Evolutionary conservation across 1,140 invertebrate genomes (phyloP), one percentile per base, ranked within the genome.

Genomic region (Episyrphus balteatus): DNA sequence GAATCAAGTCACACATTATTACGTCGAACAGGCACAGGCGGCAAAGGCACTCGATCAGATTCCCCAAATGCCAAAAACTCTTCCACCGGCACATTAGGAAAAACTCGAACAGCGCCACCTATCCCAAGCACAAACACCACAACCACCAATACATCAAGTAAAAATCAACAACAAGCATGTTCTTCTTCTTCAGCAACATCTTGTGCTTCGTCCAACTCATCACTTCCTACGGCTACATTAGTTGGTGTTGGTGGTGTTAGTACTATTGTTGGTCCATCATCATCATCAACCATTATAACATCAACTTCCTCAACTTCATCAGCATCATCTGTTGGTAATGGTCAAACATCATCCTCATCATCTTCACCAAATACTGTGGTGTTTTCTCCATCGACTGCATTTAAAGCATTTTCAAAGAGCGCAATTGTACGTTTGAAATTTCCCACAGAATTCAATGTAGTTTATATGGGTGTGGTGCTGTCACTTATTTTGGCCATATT

Each of bases 401-500:
- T 52, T 19, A 49, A 42, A 17, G 33, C 26, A 26, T 36, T 52
- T 8, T 38, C 39, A 5, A 10, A 40, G 10, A 52, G 43, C 8
- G 18, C 52, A 3, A n/a, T 50, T n/a, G 11, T 50, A 10, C 42
- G 43, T 17, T 14, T 59, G 36, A 59, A 58, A 18, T 51, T 52
- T 31, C 51, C 52, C 17, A 55, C 48, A 9, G 58, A 62, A 33
- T 37, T 60, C 19, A 55, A 61, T 50, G 42, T 60, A 11, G 51
- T 62, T 14, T 62, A 61, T 42, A 14, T 64, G 50, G 61, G 61
- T 40, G 53, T 62, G 21, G 41, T 59, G 44, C 42, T 64, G 30
- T 50, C 58, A 21, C 36, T 62, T 8, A 41, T 64, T 30, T 43
- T 64, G 46, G 53, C 61, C 37, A 26, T 64, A n/a, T 58, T 64